Evolutionary conservation across 2,888 invertebrate genomes (phyloP), one percentile per base, ranked within the genome.

Genomic region (Thysanoteuthis rhombus): DNA sequence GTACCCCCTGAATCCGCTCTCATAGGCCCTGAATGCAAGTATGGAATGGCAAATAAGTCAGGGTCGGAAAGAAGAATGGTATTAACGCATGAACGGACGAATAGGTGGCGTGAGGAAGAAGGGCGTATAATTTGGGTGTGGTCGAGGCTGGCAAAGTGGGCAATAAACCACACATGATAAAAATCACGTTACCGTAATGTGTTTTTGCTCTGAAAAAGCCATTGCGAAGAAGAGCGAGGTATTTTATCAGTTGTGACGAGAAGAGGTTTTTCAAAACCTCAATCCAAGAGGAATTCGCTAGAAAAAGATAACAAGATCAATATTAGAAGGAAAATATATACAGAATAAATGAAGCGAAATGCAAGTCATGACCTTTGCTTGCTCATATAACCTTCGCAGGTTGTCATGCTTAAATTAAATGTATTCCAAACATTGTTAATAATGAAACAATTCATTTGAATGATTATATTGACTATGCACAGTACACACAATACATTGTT

Each of bases 121-220:
- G 75, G n/a, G n/a, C 75, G n/a, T n/a, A 75, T 32, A 75, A 75
- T 16, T 75, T n/a, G 75, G 75, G n/a, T 75, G 75, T n/a, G 75
- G 75, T n/a, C n/a, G 75, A 75, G 58, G 75, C n/a, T 75, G 75
- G n/a, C 10, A n/a, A 12, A 75, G 12, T 75, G 75, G 75, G 75
- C n/a, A 75, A 75, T 16, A n/a, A n/a, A 75, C 75, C 32, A 75
- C n/a, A 75, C 75, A 32, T 19, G 75, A 75, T 75, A 75, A n/a
- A n/a, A 75, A 75, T 75, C 75, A 75, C 75, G 75, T 75, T 75
- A 75, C 75, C 75, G 75, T 75, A 75, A 75, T 75, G 75, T 75
- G 75, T 3, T n/a, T 75, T n/a, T 75, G 75, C 75, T n/a, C 75
- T 75, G 75, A 75, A 75, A 75, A 75, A n/a, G 75, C 75, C 75